These are phyloP conservation scores for Spheniscus humboldti DNA, from an alignment of 2,797 vertebrate species.

Conservation along the genomic window DNA sequence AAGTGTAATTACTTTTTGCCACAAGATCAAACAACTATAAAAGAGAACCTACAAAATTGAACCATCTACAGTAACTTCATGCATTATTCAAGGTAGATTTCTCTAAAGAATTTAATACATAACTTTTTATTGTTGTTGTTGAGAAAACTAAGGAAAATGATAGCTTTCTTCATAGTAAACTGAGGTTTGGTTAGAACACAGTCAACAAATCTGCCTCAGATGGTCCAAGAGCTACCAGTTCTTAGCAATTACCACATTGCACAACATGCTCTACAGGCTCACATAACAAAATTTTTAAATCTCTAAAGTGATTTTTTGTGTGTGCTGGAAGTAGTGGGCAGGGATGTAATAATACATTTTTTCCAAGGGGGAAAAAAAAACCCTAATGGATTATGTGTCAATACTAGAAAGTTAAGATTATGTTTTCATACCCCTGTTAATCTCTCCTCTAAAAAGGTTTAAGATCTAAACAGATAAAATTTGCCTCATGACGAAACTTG, in stretches of 20 bases:
- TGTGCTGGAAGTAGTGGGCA: background rate
- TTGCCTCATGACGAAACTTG: background rate
- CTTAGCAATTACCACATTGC: background rate
- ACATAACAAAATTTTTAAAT: background rate
- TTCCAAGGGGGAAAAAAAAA: background rate
- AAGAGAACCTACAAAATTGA: background rate
- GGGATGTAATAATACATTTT: background rate
- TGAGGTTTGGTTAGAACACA: background rate
- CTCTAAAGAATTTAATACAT: background rate
- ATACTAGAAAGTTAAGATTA: constrained; percentile 24
- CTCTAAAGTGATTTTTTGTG: background rate
- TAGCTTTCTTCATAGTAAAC: background rate
- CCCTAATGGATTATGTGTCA: background rate
- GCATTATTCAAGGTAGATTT: background rate
- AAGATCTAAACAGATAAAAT: constrained; percentile 46
- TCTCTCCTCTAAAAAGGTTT: constrained; percentile 24
- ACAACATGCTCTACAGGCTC: background rate
- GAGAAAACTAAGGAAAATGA: background rate
- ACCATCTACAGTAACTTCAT: background rate
- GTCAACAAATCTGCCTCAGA: background rate
- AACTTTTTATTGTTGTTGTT: background rate
- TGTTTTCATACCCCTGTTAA: background rate
- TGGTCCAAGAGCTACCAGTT: background rate
- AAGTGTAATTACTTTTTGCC: constrained; percentile 18
- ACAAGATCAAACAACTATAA: background rate